These are phyloP conservation scores for Zygogramma bicolorata DNA, from an alignment of 2,888 invertebrate genomes.

Conservation along the genomic window DNA sequence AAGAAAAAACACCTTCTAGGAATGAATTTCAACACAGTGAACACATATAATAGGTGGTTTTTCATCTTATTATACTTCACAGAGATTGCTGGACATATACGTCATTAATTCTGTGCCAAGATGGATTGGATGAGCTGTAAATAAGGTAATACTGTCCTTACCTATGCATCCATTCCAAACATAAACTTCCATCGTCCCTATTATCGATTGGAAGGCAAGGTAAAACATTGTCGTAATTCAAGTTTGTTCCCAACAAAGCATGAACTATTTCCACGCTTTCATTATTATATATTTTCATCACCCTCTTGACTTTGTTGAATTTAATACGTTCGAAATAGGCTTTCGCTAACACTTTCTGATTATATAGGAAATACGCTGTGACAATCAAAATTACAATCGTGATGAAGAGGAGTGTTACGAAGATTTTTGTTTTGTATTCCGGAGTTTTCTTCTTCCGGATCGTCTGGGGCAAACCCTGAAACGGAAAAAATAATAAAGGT, in stretches of 20 bases:
- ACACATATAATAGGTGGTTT: no score
- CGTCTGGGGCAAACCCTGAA: slow-evolving; percentile 80
- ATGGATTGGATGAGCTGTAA: no score
- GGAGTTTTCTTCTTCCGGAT: slow-evolving; percentile 77
- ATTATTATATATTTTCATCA: slow-evolving; percentile 79
- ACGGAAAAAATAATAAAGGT: no score
- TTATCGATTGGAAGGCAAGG: slow-evolving; percentile 77
- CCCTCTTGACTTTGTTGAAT: slow-evolving; percentile 82
- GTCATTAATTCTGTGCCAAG: no score
- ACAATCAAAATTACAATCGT: slow-evolving; percentile 85
- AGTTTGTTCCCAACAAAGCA: slow-evolving; percentile 75
- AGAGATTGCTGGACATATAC: no score
- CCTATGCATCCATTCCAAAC: slow-evolving; percentile 84
- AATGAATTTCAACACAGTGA: no score
- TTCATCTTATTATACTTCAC: no score
- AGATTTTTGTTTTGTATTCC: slow-evolving; percentile 84
- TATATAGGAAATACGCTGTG: slow-evolving; percentile 86
- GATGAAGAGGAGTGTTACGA: slow-evolving; percentile 84
- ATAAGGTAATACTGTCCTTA: slow-evolving; percentile 5
- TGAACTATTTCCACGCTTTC: slow-evolving; percentile 79
- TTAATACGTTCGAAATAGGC: slow-evolving; percentile 87
- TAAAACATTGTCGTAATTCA: slow-evolving; percentile 77
- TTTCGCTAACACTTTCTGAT: slow-evolving; percentile 83
- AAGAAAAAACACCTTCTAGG: no score
- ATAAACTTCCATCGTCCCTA: slow-evolving; percentile 75